These are phyloP conservation scores for Scomberomorus guttatus DNA, from an alignment of 2,797 vertebrate species.

Conservation along the genomic window DNA sequence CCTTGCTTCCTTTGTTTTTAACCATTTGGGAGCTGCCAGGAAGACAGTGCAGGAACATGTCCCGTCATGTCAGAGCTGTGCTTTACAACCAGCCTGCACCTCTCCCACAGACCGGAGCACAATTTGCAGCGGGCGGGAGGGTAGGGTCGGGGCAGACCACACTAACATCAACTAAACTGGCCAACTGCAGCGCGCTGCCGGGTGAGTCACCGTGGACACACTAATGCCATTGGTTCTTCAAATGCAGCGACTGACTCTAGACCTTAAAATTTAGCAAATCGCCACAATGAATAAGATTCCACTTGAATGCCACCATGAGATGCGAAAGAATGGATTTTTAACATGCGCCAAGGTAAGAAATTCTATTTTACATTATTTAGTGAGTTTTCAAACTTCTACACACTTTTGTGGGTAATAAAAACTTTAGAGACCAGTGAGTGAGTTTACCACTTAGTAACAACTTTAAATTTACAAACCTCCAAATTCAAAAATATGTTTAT, in stretches of 20 bases:
- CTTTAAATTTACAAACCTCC: neutral
- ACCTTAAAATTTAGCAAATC: slow-evolving; percentile 55
- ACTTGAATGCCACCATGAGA: slow-evolving; percentile 33
- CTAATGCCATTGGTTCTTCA: slow-evolving; percentile 55
- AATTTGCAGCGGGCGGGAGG: slow-evolving; percentile 43
- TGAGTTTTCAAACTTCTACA: neutral
- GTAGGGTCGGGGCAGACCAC: slow-evolving; percentile 39
- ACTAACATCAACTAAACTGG: slow-evolving; percentile 55
- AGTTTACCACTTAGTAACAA: neutral
- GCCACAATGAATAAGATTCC: slow-evolving; percentile 71
- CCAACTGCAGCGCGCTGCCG: slow-evolving; percentile 51
- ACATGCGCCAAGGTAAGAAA: slow-evolving; percentile 48
- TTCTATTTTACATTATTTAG: neutral
- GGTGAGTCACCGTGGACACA: slow-evolving; percentile 47
- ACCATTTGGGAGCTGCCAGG: slow-evolving; percentile 56
- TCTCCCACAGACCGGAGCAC: slow-evolving; percentile 30
- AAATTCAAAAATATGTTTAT: neutral
- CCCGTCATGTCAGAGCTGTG: slow-evolving; percentile 77
- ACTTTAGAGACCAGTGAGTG: neutral
- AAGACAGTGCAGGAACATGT: slow-evolving; percentile 73
- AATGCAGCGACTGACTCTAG: neutral
- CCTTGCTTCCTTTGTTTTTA: slow-evolving; percentile 44
- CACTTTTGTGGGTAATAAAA: neutral
- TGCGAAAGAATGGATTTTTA: slow-evolving; percentile 38
- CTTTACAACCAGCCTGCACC: slow-evolving; percentile 34